A percentile compares a stretch with the other conserved stretches of the same genome.
These are phyloP conservation scores for Crambe crambe DNA, from an alignment of 37 sponge, comb jelly and placozoan species.

Conservation along the genomic window DNA sequence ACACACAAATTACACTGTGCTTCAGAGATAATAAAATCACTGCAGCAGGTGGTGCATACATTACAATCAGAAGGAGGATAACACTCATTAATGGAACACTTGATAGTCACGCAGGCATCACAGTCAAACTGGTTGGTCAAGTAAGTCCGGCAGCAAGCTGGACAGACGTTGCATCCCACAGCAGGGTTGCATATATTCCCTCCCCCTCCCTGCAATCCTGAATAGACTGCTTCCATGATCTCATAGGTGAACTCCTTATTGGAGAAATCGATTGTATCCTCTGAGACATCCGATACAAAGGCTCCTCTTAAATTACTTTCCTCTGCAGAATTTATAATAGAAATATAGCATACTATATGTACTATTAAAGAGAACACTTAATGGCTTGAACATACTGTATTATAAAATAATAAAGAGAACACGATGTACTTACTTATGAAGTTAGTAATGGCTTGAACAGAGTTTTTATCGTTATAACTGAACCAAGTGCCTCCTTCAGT, in stretches of 20 bases:
- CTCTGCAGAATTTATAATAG: neutral
- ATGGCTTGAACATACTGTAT: too few species aligned
- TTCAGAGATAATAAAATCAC: neutral
- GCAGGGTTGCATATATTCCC: neutral
- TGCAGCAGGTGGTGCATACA: neutral
- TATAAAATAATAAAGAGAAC: neutral
- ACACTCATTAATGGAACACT: neutral
- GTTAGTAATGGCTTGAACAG: constrained; percentile 16
- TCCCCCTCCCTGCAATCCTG: constrained; percentile 14
- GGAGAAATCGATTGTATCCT: constrained; percentile 17
- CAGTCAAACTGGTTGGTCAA: neutral
- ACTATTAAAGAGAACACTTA: too few species aligned
- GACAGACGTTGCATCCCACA: neutral
- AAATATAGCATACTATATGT: neutral
- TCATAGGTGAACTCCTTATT: neutral
- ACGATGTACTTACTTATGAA: constrained; percentile 21
- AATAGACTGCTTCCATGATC: neutral
- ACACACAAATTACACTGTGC: neutral
- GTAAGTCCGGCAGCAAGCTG: neutral
- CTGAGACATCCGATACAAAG: constrained; percentile 16
- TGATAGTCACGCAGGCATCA: constrained; percentile 5
- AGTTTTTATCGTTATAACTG: constrained; percentile 28
- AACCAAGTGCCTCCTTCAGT: constrained; percentile 40
- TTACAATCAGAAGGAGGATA: neutral
- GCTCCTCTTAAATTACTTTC: constrained; percentile 20